Evolutionary conservation across 2,797 vertebrate species (phyloP).

Genomic region (Pangasius macronema): DNA sequence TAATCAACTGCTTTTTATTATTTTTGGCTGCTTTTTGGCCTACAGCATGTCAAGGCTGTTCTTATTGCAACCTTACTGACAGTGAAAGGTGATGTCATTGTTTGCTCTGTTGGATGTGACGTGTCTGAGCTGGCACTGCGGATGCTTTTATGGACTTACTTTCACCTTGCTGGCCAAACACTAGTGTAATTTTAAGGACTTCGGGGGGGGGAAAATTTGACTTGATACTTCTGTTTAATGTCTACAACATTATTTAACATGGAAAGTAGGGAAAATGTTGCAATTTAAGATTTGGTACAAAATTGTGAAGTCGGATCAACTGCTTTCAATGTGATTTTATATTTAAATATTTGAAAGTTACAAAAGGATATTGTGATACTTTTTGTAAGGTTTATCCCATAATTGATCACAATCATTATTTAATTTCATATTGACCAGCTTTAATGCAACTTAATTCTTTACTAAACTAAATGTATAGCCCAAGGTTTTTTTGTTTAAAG

Average conservation of each 20-base stretch:
- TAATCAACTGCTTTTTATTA: neutral
- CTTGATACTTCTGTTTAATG: neutral
- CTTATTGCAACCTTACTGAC: neutral
- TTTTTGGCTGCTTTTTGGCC: slow-evolving; percentile 4
- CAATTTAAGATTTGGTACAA: neutral
- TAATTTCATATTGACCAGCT: neutral
- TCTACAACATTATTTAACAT: neutral
- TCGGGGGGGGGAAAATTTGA: neutral
- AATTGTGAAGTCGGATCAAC: neutral
- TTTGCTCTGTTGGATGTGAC: slow-evolving; percentile 1
- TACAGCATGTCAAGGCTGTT: slow-evolving; percentile 28
- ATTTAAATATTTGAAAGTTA: neutral
- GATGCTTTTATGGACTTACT: neutral
- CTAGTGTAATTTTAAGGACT: neutral
- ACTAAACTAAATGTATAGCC: neutral
- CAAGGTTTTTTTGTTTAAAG: neutral
- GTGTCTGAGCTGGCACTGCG: neutral
- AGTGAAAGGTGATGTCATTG: neutral
- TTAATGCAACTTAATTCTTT: neutral
- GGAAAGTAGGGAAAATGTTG: neutral
- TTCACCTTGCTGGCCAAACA: neutral
- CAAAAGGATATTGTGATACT: neutral
- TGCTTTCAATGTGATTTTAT: neutral
- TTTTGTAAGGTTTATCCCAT: neutral
- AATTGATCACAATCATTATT: neutral